These are phyloP conservation scores for Anhinga anhinga DNA, from an alignment of 2,113 vertebrate species.

Conservation along the genomic window DNA sequence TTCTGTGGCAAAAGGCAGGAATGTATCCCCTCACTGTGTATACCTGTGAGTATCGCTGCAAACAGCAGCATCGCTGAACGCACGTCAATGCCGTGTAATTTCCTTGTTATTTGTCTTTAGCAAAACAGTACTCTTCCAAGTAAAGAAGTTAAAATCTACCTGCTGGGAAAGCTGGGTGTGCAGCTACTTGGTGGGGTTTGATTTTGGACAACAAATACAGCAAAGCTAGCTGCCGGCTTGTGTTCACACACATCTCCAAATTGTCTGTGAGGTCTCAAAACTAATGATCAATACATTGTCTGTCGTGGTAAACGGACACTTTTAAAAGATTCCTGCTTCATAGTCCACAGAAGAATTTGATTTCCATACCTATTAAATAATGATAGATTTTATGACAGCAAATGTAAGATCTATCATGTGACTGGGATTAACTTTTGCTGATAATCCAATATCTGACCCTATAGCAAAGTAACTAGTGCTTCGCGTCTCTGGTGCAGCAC, in stretches of 20 bases:
- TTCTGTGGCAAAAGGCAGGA: neutral
- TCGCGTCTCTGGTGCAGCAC: neutral
- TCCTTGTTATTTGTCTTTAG: neutral
- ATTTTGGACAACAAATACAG: neutral
- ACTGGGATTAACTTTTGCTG: constrained; percentile 39
- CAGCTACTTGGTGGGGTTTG: neutral
- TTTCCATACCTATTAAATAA: constrained; percentile 63
- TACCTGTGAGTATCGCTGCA: neutral
- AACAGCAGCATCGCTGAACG: neutral
- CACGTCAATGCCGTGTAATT: neutral
- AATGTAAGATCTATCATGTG: constrained; percentile 42
- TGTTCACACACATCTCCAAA: neutral
- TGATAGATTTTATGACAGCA: constrained; percentile 66
- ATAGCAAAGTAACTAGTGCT: neutral
- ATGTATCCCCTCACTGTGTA: neutral
- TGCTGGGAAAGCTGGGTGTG: neutral
- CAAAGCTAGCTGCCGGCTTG: neutral
- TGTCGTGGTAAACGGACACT: constrained; percentile 37
- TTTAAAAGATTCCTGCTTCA: constrained; percentile 31
- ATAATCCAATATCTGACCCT: constrained; percentile 37
- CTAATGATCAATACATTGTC: neutral
- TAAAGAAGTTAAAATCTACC: neutral
- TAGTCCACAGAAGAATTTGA: constrained; percentile 47
- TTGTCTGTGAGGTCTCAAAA: constrained; percentile 24
- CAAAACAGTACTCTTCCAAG: neutral